Evolutionary conservation across 2,797 vertebrate species (phyloP).

Genomic region (Mallotus villosus): DNA sequence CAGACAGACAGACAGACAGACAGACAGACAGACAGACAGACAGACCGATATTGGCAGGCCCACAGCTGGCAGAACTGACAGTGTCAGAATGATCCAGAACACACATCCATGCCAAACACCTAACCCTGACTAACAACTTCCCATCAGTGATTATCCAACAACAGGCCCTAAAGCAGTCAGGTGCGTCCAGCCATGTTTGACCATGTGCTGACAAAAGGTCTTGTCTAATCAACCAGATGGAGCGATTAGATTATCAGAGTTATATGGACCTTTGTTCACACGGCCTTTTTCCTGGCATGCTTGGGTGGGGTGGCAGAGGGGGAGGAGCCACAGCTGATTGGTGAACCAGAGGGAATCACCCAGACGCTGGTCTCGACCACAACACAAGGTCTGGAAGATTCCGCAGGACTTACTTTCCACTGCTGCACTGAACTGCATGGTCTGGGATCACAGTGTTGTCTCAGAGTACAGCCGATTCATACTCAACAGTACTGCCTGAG

Average conservation of each 20-base stretch:
- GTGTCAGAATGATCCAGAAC: neutral
- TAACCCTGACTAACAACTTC: neutral
- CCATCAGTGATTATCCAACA: neutral
- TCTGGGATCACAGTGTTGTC: too few relatives aligned
- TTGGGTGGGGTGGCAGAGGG: neutral
- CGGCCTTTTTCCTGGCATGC: neutral
- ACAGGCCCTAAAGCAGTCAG: conserved; percentile 26
- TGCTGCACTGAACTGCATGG: too few relatives aligned
- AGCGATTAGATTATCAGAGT: conserved; percentile 69
- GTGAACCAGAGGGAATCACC: neutral
- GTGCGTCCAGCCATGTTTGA: neutral
- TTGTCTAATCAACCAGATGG: conserved; percentile 53
- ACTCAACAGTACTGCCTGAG: too few relatives aligned
- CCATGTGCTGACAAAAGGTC: conserved; percentile 48
- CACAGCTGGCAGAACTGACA: conserved; percentile 19
- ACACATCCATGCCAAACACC: neutral
- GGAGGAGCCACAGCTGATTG: neutral
- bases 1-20: neutral
- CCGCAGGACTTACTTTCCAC: too few relatives aligned
- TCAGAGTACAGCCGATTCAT: too few relatives aligned
- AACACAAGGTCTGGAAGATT: too few relatives aligned
- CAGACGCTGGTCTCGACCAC: too few relatives aligned
- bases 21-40: conserved; percentile 17
- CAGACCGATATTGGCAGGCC: conserved; percentile 42
- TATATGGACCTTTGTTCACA: conserved; percentile 64